phyloP scores from a whole-genome alignment of 2,888 invertebrate genomes.

The Heliconius ismenius region DNA sequence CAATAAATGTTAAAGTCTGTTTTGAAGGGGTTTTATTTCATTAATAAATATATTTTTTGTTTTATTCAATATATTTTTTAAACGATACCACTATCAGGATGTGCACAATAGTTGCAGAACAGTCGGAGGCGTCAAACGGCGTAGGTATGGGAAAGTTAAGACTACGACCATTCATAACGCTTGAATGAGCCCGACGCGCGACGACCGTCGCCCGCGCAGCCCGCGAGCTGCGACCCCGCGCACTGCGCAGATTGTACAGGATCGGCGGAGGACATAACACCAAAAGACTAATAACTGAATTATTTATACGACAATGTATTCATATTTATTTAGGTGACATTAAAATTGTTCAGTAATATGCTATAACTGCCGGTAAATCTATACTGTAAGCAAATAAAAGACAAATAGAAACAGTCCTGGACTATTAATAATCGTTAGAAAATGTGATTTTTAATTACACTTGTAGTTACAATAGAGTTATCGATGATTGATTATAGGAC shows the following conservation, averaged over 20 bases:
- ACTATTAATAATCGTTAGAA: conserved; percentile 3
- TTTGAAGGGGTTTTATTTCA: background rate
- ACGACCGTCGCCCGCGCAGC: conserved; percentile 58
- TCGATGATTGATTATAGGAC: background rate
- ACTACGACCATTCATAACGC: conserved; percentile 78
- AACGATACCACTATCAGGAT: background rate
- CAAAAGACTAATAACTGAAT: background rate
- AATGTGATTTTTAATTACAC: conserved; percentile 9
- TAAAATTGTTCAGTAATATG: background rate
- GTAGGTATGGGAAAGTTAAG: conserved; percentile 72
- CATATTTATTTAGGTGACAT: background rate
- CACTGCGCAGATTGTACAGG: conserved; percentile 28
- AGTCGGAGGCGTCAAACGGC: conserved; percentile 57
- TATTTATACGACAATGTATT: background rate
- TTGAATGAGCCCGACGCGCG: conserved; percentile 75
- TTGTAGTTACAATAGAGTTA: conserved; percentile 23
- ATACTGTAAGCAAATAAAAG: background rate
- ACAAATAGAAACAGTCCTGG: background rate
- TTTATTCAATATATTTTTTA: no score
- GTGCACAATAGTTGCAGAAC: background rate
- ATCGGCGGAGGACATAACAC: background rate
- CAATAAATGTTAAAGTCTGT: background rate
- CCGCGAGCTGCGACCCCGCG: conserved; percentile 27
- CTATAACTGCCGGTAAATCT: background rate
- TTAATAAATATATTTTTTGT: no score